These are phyloP conservation scores for Casuarius casuarius DNA, from an alignment of 2,113 vertebrate species.

Conservation along the genomic window DNA sequence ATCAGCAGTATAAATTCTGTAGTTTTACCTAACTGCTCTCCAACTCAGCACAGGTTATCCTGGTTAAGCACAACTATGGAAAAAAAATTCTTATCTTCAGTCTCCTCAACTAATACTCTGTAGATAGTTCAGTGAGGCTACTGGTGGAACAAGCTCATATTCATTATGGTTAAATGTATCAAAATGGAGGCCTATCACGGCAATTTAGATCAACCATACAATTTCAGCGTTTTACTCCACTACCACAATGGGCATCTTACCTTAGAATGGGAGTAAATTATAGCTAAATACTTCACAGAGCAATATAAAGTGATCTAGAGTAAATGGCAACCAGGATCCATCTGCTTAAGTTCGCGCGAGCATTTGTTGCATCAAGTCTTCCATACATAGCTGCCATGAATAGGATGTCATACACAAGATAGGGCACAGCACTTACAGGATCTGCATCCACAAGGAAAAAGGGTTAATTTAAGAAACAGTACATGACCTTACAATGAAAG, in stretches of 20 bases:
- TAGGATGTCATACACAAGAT: not conserved
- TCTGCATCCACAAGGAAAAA: not conserved
- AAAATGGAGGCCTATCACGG: not conserved
- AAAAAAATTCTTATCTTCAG: not conserved
- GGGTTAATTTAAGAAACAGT: not conserved
- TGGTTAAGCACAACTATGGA: not conserved
- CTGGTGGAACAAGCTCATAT: not conserved
- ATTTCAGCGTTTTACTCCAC: not conserved
- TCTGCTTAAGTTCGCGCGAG: constrained; percentile 34
- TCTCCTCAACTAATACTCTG: not conserved
- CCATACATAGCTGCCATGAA: not conserved
- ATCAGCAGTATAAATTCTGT: not conserved
- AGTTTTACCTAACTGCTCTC: not conserved
- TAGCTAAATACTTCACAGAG: not conserved
- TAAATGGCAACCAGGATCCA: not conserved
- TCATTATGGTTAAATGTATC: not conserved
- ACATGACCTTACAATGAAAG: not conserved
- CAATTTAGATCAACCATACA: not conserved
- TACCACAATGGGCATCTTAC: not conserved
- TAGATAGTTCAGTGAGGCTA: not conserved
- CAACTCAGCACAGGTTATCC: not conserved
- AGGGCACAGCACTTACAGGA: not conserved
- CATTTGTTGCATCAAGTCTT: not conserved
- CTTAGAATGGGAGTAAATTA: constrained; percentile 23
- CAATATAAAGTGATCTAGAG: not conserved